A percentile compares a stretch with the other conserved stretches of the same genome.
Conservation (phyloP, 2,888 invertebrate genomes). For the Polietes domitor region DNA sequence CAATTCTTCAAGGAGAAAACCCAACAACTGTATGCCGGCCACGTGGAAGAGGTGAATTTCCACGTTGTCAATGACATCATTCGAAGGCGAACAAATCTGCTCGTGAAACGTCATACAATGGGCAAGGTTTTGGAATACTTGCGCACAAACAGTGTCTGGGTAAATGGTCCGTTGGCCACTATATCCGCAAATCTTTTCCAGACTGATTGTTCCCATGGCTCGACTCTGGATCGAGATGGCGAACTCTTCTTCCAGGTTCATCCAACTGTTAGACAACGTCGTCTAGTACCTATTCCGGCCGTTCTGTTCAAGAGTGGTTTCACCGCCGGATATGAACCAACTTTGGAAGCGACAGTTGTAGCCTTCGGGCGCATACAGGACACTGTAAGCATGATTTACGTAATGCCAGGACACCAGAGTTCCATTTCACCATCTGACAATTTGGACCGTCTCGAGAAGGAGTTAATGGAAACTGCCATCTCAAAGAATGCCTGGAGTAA, state of each 20-base stretch:
- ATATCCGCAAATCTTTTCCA: constrained; percentile 91
- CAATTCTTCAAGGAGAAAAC: constrained; percentile 94
- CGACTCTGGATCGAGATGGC: constrained; percentile 89
- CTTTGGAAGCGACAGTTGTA: constrained; percentile 91
- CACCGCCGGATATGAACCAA: constrained; percentile 92
- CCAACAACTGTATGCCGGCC: constrained; percentile 92
- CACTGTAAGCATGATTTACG: constrained; percentile 88
- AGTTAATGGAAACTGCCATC: constrained; percentile 85
- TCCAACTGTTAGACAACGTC: constrained; percentile 89
- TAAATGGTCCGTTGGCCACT: constrained; percentile 90
- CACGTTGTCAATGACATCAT: constrained; percentile 91
- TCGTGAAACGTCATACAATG: constrained; percentile 89
- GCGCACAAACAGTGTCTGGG: constrained; percentile 86
- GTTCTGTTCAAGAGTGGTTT: constrained; percentile 89
- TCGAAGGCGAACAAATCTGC: constrained; percentile 89
- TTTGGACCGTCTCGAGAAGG: constrained; percentile 87
- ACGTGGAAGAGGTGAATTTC: constrained; percentile 92
- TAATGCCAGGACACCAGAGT: constrained; percentile 93
- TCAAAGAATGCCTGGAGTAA: constrained; percentile 88
- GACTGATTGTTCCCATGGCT: constrained; percentile 89
- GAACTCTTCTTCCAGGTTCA: constrained; percentile 93
- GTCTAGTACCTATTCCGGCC: constrained; percentile 91
- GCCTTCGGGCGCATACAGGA: constrained; percentile 88
- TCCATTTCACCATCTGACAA: constrained; percentile 90
- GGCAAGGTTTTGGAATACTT: constrained; percentile 90